Base-by-base conservation (phyloP, 1,140 invertebrate genomes). In the Achatina immaculata region DNA sequence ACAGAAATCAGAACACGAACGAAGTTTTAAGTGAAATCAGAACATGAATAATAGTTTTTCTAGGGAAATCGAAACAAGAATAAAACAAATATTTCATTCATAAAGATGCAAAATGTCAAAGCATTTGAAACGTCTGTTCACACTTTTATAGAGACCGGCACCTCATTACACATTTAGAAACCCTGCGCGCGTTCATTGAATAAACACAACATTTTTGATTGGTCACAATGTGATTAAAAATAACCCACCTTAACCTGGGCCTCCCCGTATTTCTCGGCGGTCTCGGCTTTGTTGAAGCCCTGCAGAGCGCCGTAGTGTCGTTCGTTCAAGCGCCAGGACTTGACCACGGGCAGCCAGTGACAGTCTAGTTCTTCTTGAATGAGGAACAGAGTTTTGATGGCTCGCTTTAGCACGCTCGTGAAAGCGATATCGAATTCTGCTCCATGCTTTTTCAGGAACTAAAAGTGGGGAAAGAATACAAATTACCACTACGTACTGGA, bases 301-400 rank as follows among this genome's bases (percentile, higher is more conserved):
- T 97, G 98, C 0, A 99, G 92, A 66, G 95, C 96, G 85, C 97
- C 97, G 90, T 99, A 98, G 90, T 98, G 97, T 86, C 97, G 94
- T 91, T 99, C 97, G 90, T 98, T 99, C 0, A 98, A 91, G 43
- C 97, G 93, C 97, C 97, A 98, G 1, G 96, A 96, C 90, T 96
- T 96, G 14, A 94, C 86, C 58, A 96, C 93, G 2, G 96, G 90
- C 42, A 99, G 93, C 90, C 95, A 94, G 78, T 95, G 94, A 88
- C 97, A 96, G 11, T 94, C 95, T 65, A 96, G 94, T 89, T 95
- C 95, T 79, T 95, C 93, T 31, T 98, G 92, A 83, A 98, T 95
- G 2, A 94, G 82, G 83, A 94, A 94, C 66, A 98, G 90, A 0
- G 97, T 98, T 77, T 95, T 94, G 88, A 98, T 95, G 16, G 97